phyloP scores from a whole-genome alignment of 2,888 invertebrate species.

The Drosophila anceps region DNA sequence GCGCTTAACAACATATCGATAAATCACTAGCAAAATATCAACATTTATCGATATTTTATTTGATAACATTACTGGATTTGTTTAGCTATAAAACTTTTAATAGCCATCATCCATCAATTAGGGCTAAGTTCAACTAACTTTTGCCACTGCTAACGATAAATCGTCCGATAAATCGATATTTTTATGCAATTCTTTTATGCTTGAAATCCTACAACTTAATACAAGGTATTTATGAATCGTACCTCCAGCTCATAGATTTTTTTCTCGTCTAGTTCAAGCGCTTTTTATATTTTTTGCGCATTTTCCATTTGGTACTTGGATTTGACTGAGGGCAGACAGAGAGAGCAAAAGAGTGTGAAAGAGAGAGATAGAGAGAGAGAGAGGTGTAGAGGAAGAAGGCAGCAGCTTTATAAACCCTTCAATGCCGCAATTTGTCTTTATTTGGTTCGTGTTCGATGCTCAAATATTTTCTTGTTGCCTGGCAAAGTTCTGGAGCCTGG shows the following conservation, averaged over 20 bases:
- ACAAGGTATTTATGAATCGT: slow-evolving; percentile 11
- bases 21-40: background rate
- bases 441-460: slow-evolving; percentile 82
- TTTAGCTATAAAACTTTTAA: background rate
- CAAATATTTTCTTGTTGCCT: slow-evolving; percentile 66
- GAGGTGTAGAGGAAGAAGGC: background rate
- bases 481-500: slow-evolving; percentile 3
- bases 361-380: background rate
- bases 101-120: background rate
- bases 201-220: background rate
- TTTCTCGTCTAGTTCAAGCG: background rate
- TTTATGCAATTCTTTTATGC: background rate
- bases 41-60: background rate
- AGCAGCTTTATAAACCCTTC: slow-evolving; percentile 73
- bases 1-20: too few relatives aligned
- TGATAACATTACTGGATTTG: too few relatives aligned
- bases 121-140: background rate
- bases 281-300: slow-evolving; percentile 19
- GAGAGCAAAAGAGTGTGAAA: background rate
- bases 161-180: background rate
- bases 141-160: background rate
- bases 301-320: slow-evolving; percentile 53
- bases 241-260: too few relatives aligned
- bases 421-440: slow-evolving; percentile 83
- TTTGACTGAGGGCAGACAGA: slow-evolving; percentile 36